A percentile compares a stretch with the other conserved stretches of the same genome.
These are phyloP conservation scores for Oscarella lobularis DNA, from an alignment of 37 sponge, comb jelly and placozoan species.

Conservation along the genomic window DNA sequence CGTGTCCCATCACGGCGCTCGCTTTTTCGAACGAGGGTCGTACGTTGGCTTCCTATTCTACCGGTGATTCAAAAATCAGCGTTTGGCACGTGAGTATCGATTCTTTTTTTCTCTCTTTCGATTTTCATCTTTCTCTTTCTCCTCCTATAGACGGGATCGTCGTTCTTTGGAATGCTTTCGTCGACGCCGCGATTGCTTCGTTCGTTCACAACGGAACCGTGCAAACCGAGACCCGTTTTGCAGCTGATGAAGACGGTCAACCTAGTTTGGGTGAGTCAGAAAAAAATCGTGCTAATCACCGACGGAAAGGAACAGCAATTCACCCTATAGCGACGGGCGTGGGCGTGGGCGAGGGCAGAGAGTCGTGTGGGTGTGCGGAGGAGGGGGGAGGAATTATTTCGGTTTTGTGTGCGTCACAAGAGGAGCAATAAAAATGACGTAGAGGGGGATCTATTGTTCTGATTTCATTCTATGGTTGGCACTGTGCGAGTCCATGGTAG, in stretches of 20 bases:
- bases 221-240: background rate
- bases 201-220: background rate
- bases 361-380: too few species aligned
- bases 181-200: background rate
- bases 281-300: background rate
- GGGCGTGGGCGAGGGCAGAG: too few species aligned
- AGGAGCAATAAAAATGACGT: too few species aligned
- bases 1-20: conserved; percentile 61
- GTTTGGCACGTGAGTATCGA: conserved; percentile 71
- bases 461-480: too few species aligned
- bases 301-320: background rate
- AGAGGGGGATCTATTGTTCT: too few species aligned
- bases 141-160: background rate
- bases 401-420: too few species aligned
- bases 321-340: background rate
- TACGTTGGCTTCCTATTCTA: conserved; percentile 57
- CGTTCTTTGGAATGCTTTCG: conserved; percentile 2
- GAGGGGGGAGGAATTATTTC: too few species aligned
- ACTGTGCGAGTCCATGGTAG: too few species aligned
- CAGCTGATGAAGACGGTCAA: conserved; percentile 1
- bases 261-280: conserved; percentile 2
- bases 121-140: background rate
- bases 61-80: conserved; percentile 50
- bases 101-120: background rate
- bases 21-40: conserved; percentile 78